Conservation (phyloP, 2,797 vertebrate genomes). For the Phalloptychus januarius region DNA sequence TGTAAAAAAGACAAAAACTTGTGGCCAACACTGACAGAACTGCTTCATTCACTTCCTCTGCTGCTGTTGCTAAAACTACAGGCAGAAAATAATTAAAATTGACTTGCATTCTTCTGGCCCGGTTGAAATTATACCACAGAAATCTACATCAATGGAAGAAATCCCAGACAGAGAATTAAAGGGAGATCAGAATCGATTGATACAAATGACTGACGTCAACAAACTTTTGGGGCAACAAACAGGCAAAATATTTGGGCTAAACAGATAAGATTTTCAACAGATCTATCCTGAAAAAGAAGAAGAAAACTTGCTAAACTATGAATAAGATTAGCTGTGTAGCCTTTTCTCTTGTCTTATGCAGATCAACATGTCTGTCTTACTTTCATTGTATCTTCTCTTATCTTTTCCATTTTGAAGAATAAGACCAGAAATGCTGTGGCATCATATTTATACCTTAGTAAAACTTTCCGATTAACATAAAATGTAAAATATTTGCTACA, state of each 20-base stretch:
- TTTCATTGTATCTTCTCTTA: background rate
- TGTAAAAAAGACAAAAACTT: too few species aligned
- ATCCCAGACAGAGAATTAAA: too few species aligned
- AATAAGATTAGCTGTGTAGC: background rate
- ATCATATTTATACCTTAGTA: background rate
- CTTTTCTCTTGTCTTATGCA: background rate
- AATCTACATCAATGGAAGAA: too few species aligned
- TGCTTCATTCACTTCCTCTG: too few species aligned
- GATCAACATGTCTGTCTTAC: background rate
- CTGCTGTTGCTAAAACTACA: too few species aligned
- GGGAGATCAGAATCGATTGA: too few species aligned
- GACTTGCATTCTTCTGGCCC: too few species aligned
- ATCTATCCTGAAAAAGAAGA: background rate
- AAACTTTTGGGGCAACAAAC: background rate
- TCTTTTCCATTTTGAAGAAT: background rate
- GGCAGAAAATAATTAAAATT: too few species aligned
- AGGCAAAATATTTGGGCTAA: too few species aligned
- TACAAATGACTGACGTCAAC: background rate
- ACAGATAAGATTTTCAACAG: background rate
- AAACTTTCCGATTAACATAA: background rate
- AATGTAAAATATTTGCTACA: background rate
- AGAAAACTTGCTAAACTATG: background rate
- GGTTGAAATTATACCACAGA: too few species aligned
- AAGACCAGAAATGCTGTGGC: background rate
- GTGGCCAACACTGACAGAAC: too few species aligned